phyloP scores from a whole-genome alignment of 2,888 invertebrate genomes.

The Caenorhabditis sulstoni region DNA sequence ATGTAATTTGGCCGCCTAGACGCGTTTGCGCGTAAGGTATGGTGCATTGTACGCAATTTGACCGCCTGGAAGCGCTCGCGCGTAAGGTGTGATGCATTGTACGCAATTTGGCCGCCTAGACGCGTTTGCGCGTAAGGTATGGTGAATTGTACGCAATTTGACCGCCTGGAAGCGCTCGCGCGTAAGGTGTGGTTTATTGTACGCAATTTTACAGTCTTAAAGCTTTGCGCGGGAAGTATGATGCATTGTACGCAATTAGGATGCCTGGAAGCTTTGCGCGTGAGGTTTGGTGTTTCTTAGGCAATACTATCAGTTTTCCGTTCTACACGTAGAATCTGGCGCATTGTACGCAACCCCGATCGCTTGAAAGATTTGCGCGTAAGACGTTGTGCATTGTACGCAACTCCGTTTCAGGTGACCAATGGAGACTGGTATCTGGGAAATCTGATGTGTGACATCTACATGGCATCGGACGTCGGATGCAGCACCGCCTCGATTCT shows the following conservation, averaged over 20 bases:
- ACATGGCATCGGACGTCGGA: conserved; percentile 83
- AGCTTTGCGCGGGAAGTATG: background rate
- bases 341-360: too few species aligned
- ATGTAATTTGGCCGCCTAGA: too few species aligned
- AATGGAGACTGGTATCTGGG: conserved; percentile 82
- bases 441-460: conserved; percentile 82
- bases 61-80: conserved; percentile 33
- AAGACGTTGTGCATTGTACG: too few species aligned
- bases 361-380: background rate
- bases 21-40: too few species aligned
- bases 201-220: conserved; percentile 34
- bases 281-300: too few species aligned
- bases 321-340: too few species aligned
- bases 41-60: conserved; percentile 11
- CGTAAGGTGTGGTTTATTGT: too few species aligned
- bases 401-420: conserved; percentile 79
- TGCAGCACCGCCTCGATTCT: conserved; percentile 83
- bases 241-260: background rate
- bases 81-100: too few species aligned
- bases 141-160: too few species aligned
- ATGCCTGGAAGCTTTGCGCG: background rate
- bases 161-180: too few species aligned
- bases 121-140: too few species aligned
- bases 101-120: background rate
- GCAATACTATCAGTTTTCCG: too few species aligned